Base-by-base conservation (phyloP, 2,113 vertebrate genomes). In the Tenebrosternarchus preto region DNA sequence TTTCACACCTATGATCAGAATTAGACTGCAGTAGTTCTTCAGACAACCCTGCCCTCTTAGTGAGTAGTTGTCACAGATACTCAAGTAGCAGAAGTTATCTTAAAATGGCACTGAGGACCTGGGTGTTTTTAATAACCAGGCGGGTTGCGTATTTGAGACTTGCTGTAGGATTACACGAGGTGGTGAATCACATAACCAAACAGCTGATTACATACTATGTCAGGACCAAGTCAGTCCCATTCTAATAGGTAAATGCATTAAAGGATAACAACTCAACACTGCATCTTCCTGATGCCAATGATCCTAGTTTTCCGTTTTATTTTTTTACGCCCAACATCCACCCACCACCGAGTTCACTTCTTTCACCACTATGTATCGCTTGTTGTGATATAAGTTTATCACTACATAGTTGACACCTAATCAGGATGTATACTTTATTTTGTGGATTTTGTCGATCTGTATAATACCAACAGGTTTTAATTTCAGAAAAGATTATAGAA, bases 401-500 rank as follows among this genome's bases (percentile, higher is more conserved):
- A 12, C 27, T 39, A 33, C 6, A 39, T 8, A n/a, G 19, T 2
- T 39, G 7, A 27, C 24, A 22, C 19, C 56, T 9, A 68, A 20
- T 3, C 4, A 5, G 16, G 16, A 66, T 33, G 5, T 5, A 1
- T 5, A 5, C 0, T 77, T 33, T 33, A 74, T 55, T 55, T 59
- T 80, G 24, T 66, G 53, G 69, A 29, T 93, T 92, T 91, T 92
- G 91, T 94, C 90, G 92, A 91, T 93, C 89, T 90, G 88, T 91
- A 93, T 89, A 89, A 87, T 67, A 83, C 75, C 73, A 84, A 75
- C 39, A 77, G 73, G 64, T 77, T 76, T 73, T 68, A 83, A 73
- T 67, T 81, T 63, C 11, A 50, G 43, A 84, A 60, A 27, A 68
- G 15, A 66, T 6, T 89, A 83, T 90, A 91, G 91, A 91, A 91